Evolutionary conservation across 2,113 vertebrate genomes (phyloP), one percentile per base, ranked within the genome.

Genomic region (Erpornis zantholeuca): DNA sequence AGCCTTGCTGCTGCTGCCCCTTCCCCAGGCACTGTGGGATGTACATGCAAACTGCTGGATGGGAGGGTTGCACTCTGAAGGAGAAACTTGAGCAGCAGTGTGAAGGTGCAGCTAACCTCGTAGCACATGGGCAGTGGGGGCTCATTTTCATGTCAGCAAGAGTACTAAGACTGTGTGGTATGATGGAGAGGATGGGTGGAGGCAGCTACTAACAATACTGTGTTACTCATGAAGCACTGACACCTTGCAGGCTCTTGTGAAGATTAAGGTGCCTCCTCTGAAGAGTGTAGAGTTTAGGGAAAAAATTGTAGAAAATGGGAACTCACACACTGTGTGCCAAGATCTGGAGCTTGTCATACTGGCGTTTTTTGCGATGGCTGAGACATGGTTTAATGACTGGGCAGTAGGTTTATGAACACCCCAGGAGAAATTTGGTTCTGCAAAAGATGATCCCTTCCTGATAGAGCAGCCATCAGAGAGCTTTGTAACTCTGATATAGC

Each of bases 111-210:
- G 24, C 15, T 89, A 23, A 17, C 8, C 33, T 59, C 2, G 0
- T 1, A 8, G 54, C 50, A 64, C 50, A 42, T 0, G 0, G 42
- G 35, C 0, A 4, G 11, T 12, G 31, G 25, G 19, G 4, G 4
- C 33, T 79, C 2, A 2, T 8, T 52, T n/a, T 52, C 45, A 3
- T 1, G 11, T 18, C 45, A 80, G 36, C 40, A 16, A 18, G 24
- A 22, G 19, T 2, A 28, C 38, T 12, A 50, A 35, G 15, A 15
- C n/a, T 22, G 24, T 8, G 15, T 0, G 0, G 66, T 7, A 15
- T 4, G 2, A 12, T 1, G 15, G 11, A 76, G 54, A 64, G 45
- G 59, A 23, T 4, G 47, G 68, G 25, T 45, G 29, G 50, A 38
- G 59, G 47, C 59, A 69, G 25, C 35, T 77, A 5, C 38, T 27